These are phyloP conservation scores for Leptoclinus maculatus DNA, from an alignment of 2,797 vertebrate genomes.

Conservation along the genomic window DNA sequence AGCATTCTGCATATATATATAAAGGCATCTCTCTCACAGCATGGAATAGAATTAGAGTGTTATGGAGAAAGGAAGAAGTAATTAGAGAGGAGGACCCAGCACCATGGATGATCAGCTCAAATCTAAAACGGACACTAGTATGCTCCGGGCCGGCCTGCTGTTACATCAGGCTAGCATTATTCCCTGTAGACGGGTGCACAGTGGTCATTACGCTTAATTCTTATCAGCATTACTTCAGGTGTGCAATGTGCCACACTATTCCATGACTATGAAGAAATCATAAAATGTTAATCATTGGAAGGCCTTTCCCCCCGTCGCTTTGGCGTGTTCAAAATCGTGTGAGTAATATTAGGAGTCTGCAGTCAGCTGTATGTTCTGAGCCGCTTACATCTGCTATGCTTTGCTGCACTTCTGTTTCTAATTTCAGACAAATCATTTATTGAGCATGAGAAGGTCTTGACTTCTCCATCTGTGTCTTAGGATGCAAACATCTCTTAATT, in stretches of 20 bases:
- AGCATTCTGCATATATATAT: not conserved
- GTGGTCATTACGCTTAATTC: not conserved
- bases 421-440: constrained; percentile 17
- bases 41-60: not conserved
- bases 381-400: not conserved
- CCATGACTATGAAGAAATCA: not conserved
- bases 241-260: not conserved
- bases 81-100: constrained; percentile 4
- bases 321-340: not conserved
- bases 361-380: not conserved
- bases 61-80: not conserved
- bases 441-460: constrained; percentile 25
- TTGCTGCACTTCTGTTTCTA: constrained; percentile 8
- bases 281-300: not conserved
- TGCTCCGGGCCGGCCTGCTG: not conserved
- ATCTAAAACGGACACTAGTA: constrained; percentile 2
- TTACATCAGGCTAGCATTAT: not conserved
- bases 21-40: not conserved
- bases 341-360: not conserved
- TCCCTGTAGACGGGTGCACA: not conserved
- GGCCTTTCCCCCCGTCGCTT: not conserved
- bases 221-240: not conserved
- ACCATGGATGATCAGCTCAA: not conserved
- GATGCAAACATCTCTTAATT: constrained; percentile 42
- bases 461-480: constrained; percentile 37